Base-by-base conservation (phyloP, 1,140 invertebrate genomes). In the Neodiprion lecontei region DNA sequence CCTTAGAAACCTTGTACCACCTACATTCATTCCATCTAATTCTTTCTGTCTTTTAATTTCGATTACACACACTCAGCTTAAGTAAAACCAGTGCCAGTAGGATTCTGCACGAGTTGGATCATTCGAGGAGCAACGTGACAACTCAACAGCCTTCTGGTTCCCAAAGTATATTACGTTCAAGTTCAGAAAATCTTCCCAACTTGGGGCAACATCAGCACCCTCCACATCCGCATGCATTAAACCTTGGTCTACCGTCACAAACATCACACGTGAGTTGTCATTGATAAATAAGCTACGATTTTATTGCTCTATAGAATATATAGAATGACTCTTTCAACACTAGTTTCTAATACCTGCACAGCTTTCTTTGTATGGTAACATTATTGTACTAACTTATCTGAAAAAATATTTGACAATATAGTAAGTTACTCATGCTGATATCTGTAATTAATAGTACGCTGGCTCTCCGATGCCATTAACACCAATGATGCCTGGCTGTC, bases 31-130 rank as follows among this genome's bases (percentile, higher is more conserved):
- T 61, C 0, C 11, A 14, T 61, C 53, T 61, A 61, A 61, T 61
- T 61, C 53, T 61, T 61, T 61, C 11, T 61, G 8, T 61, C 53
- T 61, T 17, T 61, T 61, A 12, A 14, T 14, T 40, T 40, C 28
- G 11, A 14, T 17, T 61, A 14, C 53, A 61, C n/a, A 61, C 53
- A 86, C 79, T 69, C 67, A 69, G 70, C 48, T 49, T 50, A 50
- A 47, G 70, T 71, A 50, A 50, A 47, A 48, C 70, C 72, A 81
- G 79, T 74, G 75, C 67, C 67, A 23, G 80, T 69, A 85, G 95
- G 83, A 95, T 97, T 82, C 89, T 97, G 79, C 96, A 96, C 75
- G 96, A 97, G 84, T 88, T 97, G 81, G 96, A 97, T 84, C 95
- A 96, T 85, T 92, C 93, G 77, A 90, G 94, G 83, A 91, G 90